Conservation (phyloP, 1,140 invertebrate species). For the Heliconius melpomene region DNA sequence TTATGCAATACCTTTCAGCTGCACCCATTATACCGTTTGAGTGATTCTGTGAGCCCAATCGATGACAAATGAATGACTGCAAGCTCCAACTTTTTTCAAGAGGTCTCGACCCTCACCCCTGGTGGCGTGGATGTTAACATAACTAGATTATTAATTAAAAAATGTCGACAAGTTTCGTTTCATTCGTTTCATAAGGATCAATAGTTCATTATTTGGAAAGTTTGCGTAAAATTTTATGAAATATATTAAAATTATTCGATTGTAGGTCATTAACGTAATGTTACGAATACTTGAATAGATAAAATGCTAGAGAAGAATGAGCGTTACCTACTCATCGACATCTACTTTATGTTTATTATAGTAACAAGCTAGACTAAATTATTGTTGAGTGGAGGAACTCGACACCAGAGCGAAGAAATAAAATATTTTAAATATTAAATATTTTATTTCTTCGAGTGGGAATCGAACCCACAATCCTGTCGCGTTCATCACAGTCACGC, state of each 20-base stretch:
- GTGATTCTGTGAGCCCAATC: conserved; percentile 26
- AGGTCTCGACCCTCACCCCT: conserved; percentile 34
- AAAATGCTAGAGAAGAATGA: too few species aligned
- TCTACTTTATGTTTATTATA: too few species aligned
- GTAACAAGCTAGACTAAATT: too few species aligned
- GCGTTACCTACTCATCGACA: too few species aligned
- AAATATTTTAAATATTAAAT: too few species aligned
- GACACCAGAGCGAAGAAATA: too few species aligned
- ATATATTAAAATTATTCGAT: neutral
- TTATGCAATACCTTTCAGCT: conserved; percentile 24
- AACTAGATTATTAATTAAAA: conserved; percentile 13
- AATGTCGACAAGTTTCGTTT: neutral
- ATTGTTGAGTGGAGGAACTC: too few species aligned
- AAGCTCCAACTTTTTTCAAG: conserved; percentile 30
- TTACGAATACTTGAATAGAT: too few species aligned
- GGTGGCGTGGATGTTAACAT: neutral
- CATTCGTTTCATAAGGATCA: neutral
- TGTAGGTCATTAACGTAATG: neutral
- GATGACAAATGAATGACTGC: conserved; percentile 33
- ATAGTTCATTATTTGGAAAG: neutral
- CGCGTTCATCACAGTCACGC: too few species aligned
- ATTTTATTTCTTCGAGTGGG: too few species aligned
- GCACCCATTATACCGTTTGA: conserved; percentile 22
- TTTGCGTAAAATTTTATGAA: neutral
- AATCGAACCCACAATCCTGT: too few species aligned